Conservation (phyloP, 2,113 vertebrate genomes). For the Chaetorhynchus papuensis region DNA sequence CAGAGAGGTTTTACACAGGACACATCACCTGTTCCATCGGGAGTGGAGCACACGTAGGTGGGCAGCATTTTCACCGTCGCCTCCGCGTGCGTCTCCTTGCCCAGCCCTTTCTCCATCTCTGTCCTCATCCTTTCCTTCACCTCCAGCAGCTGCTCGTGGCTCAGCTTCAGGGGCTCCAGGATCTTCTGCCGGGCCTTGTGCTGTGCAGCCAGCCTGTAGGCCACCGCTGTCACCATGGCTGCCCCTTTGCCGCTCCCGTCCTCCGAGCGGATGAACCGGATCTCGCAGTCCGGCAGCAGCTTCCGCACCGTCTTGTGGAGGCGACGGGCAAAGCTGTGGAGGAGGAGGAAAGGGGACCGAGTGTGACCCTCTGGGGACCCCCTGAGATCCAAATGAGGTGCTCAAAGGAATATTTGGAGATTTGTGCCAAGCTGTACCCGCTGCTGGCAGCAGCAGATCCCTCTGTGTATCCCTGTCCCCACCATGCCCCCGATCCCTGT, state of each 20-base stretch:
- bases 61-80: constrained; percentile 92
- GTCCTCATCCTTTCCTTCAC: constrained; percentile 84
- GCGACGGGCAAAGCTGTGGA: constrained; percentile 81
- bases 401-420: not conserved
- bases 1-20: fast-evolving
- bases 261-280: constrained; percentile 89
- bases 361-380: not conserved
- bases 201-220: constrained; percentile 85
- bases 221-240: constrained; percentile 96
- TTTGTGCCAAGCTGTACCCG: fast-evolving
- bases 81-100: constrained; percentile 70
- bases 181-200: constrained; percentile 80
- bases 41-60: constrained; percentile 89
- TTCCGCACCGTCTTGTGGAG: constrained; percentile 88
- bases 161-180: constrained; percentile 81
- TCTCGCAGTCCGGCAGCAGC: constrained; percentile 88
- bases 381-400: fast-evolving
- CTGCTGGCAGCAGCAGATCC: not conserved
- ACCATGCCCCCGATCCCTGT: too few relatives aligned
- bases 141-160: constrained; percentile 82
- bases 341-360: not conserved
- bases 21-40: constrained; percentile 86
- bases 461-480: not conserved
- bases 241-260: constrained; percentile 94
- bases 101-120: constrained; percentile 83